Evolutionary conservation across 2,113 vertebrate species (phyloP).

Genomic region (Paraplagusia blochii): DNA sequence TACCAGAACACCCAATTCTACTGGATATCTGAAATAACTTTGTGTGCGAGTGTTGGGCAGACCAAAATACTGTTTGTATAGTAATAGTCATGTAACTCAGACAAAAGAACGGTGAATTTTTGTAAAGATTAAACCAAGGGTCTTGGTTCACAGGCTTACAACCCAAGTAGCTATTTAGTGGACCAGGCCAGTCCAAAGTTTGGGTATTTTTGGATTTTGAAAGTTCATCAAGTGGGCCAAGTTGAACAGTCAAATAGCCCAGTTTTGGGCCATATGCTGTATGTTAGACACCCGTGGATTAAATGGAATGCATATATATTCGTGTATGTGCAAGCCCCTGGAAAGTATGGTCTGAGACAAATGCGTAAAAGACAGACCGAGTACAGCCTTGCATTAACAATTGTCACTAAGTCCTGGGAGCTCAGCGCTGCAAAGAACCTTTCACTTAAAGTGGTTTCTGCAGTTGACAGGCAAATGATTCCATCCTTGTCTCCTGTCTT

Average conservation of each 20-base stretch:
- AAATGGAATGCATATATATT: neutral
- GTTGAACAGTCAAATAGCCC: no score
- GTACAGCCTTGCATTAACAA: constrained; percentile 1
- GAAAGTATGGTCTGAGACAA: constrained; percentile 3
- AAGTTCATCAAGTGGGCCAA: no score
- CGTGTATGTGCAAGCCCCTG: constrained; percentile 8
- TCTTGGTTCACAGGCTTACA: no score
- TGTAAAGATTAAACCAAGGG: no score
- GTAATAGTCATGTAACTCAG: neutral
- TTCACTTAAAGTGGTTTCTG: constrained; percentile 37
- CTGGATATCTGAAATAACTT: neutral
- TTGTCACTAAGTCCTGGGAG: constrained; percentile 32
- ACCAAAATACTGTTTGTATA: neutral
- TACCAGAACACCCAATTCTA: constrained; percentile 5
- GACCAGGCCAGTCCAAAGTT: no score
- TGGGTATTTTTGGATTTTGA: no score
- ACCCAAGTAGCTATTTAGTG: no score
- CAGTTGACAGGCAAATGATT: constrained; percentile 26
- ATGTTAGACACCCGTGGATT: no score
- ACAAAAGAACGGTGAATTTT: neutral
- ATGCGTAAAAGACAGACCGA: no score
- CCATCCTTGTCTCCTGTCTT: constrained; percentile 32
- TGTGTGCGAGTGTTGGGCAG: neutral
- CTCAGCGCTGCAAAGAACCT: constrained; percentile 23
- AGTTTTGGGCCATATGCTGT: no score